phyloP scores from a whole-genome alignment of 2,888 invertebrate species.

The Dolomedes plantarius region DNA sequence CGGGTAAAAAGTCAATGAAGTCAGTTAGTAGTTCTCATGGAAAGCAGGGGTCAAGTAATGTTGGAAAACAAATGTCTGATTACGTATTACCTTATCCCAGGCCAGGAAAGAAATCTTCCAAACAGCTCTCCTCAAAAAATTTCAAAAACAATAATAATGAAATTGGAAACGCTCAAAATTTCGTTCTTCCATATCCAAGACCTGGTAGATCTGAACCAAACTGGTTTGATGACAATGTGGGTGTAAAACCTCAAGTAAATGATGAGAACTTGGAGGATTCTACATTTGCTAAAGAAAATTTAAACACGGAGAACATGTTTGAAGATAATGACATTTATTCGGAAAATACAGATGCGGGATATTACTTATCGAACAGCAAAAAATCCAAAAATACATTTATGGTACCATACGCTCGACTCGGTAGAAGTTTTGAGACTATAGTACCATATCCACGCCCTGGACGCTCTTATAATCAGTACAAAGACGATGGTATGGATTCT shows the following conservation, averaged over 20 bases:
- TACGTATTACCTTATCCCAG: constrained; percentile 33
- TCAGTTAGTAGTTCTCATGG: neutral
- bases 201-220: constrained; percentile 31
- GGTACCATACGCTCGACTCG: neutral
- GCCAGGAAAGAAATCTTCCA: constrained; percentile 2
- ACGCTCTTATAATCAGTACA: no score
- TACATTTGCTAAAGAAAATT: no score
- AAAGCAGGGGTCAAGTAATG: neutral
- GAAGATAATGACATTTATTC: no score
- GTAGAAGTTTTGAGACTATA: neutral
- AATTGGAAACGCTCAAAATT: neutral
- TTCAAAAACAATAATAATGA: neutral
- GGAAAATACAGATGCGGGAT: no score
- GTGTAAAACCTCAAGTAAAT: neutral
- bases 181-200: constrained; percentile 39
- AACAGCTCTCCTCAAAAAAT: no score
- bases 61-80: neutral
- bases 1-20: constrained; percentile 1
- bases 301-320: no score
- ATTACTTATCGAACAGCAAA: no score
- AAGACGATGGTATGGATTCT: no score
- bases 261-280: neutral
- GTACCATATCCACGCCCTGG: no score
- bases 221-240: neutral
- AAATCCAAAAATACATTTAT: neutral